Conservation (phyloP, 2,113 vertebrate species). For the Lagopus leucura region DNA sequence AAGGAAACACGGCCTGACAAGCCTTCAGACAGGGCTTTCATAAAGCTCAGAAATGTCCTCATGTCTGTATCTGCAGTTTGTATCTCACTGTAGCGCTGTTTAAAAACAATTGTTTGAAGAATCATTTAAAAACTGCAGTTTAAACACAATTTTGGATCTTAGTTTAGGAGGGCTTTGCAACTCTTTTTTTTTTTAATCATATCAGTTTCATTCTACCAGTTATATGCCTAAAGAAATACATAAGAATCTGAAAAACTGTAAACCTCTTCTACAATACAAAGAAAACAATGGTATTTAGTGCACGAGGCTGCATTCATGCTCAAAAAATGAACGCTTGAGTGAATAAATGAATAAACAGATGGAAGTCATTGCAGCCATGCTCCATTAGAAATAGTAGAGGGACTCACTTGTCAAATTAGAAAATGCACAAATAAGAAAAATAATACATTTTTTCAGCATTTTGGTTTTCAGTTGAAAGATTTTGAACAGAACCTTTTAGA, state of each 20-base stretch:
- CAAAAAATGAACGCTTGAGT: background rate
- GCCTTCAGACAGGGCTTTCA: background rate
- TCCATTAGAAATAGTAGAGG: background rate
- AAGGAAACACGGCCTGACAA: background rate
- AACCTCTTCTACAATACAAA: background rate
- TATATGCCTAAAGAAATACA: background rate
- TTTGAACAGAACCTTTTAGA: background rate
- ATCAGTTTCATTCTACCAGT: background rate
- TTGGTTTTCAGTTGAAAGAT: background rate
- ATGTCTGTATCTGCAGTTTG: background rate
- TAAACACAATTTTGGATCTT: background rate
- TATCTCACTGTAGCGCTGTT: background rate
- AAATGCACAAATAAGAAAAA: background rate
- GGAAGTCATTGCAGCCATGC: background rate
- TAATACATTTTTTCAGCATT: background rate
- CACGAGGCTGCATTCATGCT: background rate
- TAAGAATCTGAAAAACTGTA: background rate
- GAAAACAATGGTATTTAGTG: background rate
- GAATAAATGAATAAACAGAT: background rate
- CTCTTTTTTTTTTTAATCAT: background rate
- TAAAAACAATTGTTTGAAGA: background rate
- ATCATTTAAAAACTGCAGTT: accelerated
- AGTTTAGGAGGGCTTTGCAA: background rate
- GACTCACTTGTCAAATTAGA: background rate
- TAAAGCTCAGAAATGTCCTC: background rate